These are phyloP conservation scores for Stenopsyche tienmushanensis DNA, from an alignment of 1,140 invertebrate species.

Conservation along the genomic window DNA sequence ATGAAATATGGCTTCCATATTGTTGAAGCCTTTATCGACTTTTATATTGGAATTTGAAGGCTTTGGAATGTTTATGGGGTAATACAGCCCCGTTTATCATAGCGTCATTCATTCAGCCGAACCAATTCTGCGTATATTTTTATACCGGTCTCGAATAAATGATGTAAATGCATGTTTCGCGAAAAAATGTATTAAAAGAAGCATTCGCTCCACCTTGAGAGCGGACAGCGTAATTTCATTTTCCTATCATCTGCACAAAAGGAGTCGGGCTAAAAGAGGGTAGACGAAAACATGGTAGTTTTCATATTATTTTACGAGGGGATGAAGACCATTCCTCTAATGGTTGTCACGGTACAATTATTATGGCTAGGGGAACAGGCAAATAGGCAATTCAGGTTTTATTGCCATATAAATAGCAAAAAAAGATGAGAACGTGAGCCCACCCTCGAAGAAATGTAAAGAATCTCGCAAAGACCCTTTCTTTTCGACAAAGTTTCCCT, in stretches of 20 bases:
- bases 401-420: slow-evolving; percentile 24
- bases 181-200: too few relatives aligned
- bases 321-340: slow-evolving; percentile 14
- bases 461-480: neutral
- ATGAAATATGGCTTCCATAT: too few relatives aligned
- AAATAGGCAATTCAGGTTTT: slow-evolving; percentile 27
- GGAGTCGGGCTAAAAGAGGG: too few relatives aligned
- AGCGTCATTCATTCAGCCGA: too few relatives aligned
- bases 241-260: neutral
- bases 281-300: slow-evolving; percentile 7
- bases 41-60: too few relatives aligned
- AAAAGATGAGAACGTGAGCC: slow-evolving; percentile 4
- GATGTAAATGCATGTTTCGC: too few relatives aligned
- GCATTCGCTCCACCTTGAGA: too few relatives aligned
- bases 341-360: slow-evolving; percentile 25
- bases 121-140: too few relatives aligned
- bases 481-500: neutral
- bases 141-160: too few relatives aligned
- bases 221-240: neutral
- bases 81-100: too few relatives aligned
- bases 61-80: too few relatives aligned
- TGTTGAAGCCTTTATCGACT: too few relatives aligned
- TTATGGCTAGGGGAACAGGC: slow-evolving; percentile 6
- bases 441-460: neutral
- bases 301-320: slow-evolving; percentile 9